Percentiles rank a stretch among this genome's conserved stretches.
Evolutionary conservation across 1,140 invertebrate species (phyloP).

Genomic region (Magallana gigas): DNA sequence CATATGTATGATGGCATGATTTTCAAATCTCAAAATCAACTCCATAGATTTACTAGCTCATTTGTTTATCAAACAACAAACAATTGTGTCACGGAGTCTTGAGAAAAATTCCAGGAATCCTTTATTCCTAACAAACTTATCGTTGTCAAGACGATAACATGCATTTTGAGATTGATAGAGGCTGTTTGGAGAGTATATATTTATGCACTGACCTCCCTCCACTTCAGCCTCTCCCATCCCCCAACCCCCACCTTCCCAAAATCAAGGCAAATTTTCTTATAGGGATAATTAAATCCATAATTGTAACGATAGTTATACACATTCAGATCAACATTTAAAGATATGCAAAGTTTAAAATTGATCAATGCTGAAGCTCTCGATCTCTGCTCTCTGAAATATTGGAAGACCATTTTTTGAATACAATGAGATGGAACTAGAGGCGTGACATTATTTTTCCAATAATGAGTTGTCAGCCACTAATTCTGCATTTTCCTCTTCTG

Average conservation of each 20-base stretch:
- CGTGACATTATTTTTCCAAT: constrained; percentile 34
- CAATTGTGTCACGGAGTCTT: background rate
- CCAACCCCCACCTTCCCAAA: too few species aligned
- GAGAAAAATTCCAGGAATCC: background rate
- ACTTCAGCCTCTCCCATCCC: too few species aligned
- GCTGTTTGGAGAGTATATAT: too few species aligned
- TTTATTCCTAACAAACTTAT: constrained; percentile 8
- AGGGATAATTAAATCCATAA: too few species aligned
- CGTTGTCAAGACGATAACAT: background rate
- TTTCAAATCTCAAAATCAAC: background rate
- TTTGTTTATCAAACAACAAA: constrained; percentile 18
- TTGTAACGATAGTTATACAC: too few species aligned
- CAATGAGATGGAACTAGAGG: background rate
- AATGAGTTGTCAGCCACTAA: constrained; percentile 11
- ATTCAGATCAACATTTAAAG: too few species aligned
- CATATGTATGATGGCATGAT: background rate
- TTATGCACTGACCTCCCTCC: too few species aligned
- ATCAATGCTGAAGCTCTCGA: too few species aligned
- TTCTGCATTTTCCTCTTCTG: background rate
- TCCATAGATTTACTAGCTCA: background rate
- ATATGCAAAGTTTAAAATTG: too few species aligned
- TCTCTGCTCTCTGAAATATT: constrained; percentile 18
- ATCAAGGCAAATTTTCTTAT: too few species aligned
- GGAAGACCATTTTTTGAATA: background rate
- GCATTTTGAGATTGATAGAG: background rate